Evolutionary conservation across 1,140 invertebrate species (phyloP), one percentile per base, ranked within the genome.

Genomic region (Galleria mellonella): DNA sequence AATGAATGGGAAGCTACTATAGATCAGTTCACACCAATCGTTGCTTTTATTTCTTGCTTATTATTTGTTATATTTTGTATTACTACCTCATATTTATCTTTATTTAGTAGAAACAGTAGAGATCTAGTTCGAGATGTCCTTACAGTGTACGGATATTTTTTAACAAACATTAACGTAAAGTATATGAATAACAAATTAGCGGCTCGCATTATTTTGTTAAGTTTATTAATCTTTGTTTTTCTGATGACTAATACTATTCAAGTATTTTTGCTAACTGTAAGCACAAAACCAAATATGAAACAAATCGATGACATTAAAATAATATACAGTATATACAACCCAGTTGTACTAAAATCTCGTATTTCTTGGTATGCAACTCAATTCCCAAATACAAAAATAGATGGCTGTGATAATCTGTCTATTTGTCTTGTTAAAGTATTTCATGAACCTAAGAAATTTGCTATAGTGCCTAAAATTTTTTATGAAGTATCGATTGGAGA

Each of bases 121-220:
- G 50, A 54, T 32, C n/a, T 23, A 2, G 28, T 42, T 7, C 47
- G 44, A 9, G 37, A 55, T 15, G n/a, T 55, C 28, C 10, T 61
- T 15, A 47, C 51, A 8, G 55, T 65, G 1, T 50, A 54, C 9
- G 57, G 62, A n/a, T 65, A 53, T 28, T 38, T 65, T 32, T 43
- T 52, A 6, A 44, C 43, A 29, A 65, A 47, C 29, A 43, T 23
- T 7, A 30, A 9, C 27, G 28, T 38, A 4, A 47, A 29, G 9
- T 31, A 36, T 0, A 49, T 50, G 4, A 42, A 32, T 27, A n/a
- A 28, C 2, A 45, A 35, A 11, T 27, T 43, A 9, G 13, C 47
- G 4, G 10, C 44, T n/a, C 33, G 31, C 17, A 11, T 65, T 4
- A 13, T 55, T 23, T 31, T 58, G 4, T 14, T 28, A 7, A 32